A percentile compares a stretch with the other conserved stretches of the same genome.
These are phyloP conservation scores for Saturnia japonica DNA, from an alignment of 2,888 invertebrate species.

Conservation along the genomic window DNA sequence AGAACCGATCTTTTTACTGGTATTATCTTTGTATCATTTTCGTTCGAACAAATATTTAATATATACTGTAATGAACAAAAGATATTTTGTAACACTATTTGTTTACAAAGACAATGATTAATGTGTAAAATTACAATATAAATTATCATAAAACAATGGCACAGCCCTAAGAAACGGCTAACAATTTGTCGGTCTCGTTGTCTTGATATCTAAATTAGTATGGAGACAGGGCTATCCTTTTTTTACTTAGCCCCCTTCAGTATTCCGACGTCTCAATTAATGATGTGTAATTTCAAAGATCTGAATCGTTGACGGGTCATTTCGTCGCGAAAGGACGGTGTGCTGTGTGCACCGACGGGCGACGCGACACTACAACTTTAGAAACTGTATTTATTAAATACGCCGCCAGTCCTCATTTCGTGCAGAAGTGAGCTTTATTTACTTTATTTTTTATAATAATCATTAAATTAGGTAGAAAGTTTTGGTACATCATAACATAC, in stretches of 20 bases:
- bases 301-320: slow-evolving; percentile 56
- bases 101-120: not conserved
- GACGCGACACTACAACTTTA: slow-evolving; percentile 35
- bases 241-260: slow-evolving; percentile 51
- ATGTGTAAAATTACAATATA: not conserved
- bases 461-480: too few relatives aligned
- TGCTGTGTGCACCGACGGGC: too few relatives aligned
- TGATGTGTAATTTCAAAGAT: slow-evolving; percentile 73
- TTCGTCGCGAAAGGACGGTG: slow-evolving; percentile 36
- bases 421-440: not conserved
- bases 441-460: too few relatives aligned
- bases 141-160: slow-evolving; percentile 1
- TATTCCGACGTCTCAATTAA: slow-evolving; percentile 75
- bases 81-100: not conserved
- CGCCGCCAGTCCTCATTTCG: slow-evolving; percentile 8
- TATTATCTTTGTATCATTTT: not conserved
- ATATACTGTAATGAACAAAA: not conserved
- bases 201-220: slow-evolving; percentile 78
- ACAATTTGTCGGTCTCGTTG: slow-evolving; percentile 75
- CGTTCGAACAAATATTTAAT: not conserved
- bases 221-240: slow-evolving; percentile 65
- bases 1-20: too few relatives aligned
- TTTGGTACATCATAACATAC: too few relatives aligned
- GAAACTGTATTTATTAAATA: slow-evolving; percentile 32
- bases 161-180: slow-evolving; percentile 62